These are phyloP conservation scores for Cygnus buccinator DNA, from an alignment of 2,113 vertebrate species.

Conservation along the genomic window DNA sequence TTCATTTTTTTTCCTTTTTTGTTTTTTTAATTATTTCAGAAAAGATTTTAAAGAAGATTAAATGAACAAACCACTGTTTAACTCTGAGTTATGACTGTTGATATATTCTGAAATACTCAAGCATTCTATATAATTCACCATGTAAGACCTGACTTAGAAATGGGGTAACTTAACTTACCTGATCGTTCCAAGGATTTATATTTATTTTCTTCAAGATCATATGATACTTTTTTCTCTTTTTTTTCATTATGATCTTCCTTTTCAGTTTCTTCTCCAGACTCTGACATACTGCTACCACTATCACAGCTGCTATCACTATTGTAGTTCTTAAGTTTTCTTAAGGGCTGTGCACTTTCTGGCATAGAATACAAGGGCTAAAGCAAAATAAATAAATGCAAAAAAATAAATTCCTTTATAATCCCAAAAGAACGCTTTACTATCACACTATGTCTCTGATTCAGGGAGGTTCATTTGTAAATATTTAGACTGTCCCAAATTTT, in stretches of 20 bases:
- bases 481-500: neutral
- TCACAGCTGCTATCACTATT: slow-evolving; percentile 85
- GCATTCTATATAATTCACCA: neutral
- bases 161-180: slow-evolving; percentile 77
- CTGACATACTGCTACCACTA: slow-evolving; percentile 81
- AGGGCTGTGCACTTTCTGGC: slow-evolving; percentile 88
- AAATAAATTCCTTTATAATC: neutral
- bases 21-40: neutral
- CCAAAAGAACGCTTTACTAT: neutral
- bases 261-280: slow-evolving; percentile 80
- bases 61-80: neutral
- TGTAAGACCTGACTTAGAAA: neutral
- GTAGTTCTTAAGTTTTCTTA: slow-evolving; percentile 76
- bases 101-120: neutral
- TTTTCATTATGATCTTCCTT: slow-evolving; percentile 77
- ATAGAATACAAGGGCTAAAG: slow-evolving; percentile 89
- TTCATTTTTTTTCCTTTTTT: neutral
- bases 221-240: slow-evolving; percentile 86
- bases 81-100: neutral
- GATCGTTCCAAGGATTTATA: slow-evolving; percentile 87
- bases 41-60: neutral
- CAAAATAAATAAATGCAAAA: neutral
- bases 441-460: neutral
- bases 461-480: neutral
- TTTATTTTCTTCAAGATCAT: slow-evolving; percentile 81